Evolutionary conservation across 1,140 invertebrate genomes (phyloP), one percentile per base, ranked within the genome.

Genomic region (Trialeurodes vaporariorum): DNA sequence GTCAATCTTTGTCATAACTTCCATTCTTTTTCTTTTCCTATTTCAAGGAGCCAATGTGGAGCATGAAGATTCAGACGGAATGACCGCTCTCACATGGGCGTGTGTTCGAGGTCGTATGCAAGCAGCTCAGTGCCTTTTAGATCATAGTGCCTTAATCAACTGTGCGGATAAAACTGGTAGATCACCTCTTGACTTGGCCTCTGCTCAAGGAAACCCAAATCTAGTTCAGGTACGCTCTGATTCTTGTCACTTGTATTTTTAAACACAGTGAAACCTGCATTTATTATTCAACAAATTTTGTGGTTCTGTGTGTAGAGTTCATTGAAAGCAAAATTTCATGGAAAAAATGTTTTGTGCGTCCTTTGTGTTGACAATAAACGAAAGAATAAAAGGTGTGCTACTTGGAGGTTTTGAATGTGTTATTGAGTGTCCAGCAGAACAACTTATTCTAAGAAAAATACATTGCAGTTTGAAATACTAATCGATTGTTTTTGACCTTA

Each of bases 81-180:
- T 96, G 66, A 92, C 92, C 0, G 87, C 94, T 0, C 80, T 98
- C 0, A 87, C 91, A 61, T 97, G 95, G 93, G 92, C 94, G 1
- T 93, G 93, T 73, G 81, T 95, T 1, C 84, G 92, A 27, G 93
- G 94, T 0, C 87, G 93, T 73, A 79, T 91, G 64, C 83, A 88
- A 27, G 88, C 88, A 12, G 87, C 89, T 9, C 86, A 90, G 71
- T 83, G 84, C 65, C 82, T 98, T 9, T 80, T 97, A 1, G 91
- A 96, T 67, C 83, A 87, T 63, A 91, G 90, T 21, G 89, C 92
- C 59, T 85, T 89, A 74, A 84, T 96, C 0, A 87, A 89, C 76
- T 86, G 89, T 71, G 84, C 85, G 21, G 93, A 95, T 76, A 88
- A 87, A 71, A 90, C 85, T 69, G 93, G 93, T 22, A 83, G 93